Evolutionary conservation across 2,797 vertebrate species (phyloP).

Genomic region (Notolabrus celidotus): DNA sequence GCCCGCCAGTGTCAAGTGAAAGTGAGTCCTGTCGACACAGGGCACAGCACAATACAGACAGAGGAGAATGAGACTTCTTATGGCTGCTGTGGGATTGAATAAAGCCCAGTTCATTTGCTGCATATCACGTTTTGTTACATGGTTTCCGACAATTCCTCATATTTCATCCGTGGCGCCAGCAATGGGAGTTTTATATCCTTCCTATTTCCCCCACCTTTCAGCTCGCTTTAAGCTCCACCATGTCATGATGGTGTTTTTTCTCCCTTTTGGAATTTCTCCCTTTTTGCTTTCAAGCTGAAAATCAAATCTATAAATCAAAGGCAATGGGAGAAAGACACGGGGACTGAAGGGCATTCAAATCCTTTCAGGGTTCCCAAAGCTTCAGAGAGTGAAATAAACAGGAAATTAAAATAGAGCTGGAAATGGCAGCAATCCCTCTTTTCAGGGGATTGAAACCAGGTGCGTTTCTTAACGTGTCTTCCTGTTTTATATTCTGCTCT

Average conservation of each 20-base stretch:
- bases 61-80: constrained; percentile 69
- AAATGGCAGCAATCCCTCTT: constrained; percentile 75
- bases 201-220: constrained; percentile 76
- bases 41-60: constrained; percentile 69
- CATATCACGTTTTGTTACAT: constrained; percentile 79
- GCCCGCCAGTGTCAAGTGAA: constrained; percentile 66
- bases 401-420: constrained; percentile 80
- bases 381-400: constrained; percentile 79
- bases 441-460: constrained; percentile 69
- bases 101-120: constrained; percentile 80
- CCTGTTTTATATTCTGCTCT: constrained; percentile 69
- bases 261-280: constrained; percentile 66
- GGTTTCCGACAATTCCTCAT: constrained; percentile 77
- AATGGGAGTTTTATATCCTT: constrained; percentile 77
- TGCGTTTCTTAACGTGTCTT: constrained; percentile 61
- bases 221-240: constrained; percentile 76
- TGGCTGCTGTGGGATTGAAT: constrained; percentile 78
- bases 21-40: constrained; percentile 69
- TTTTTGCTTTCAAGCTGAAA: constrained; percentile 77
- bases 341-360: constrained; percentile 81
- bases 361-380: constrained; percentile 75
- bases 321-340: constrained; percentile 74
- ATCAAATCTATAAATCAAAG: constrained; percentile 85
- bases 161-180: constrained; percentile 71
- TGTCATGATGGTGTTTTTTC: constrained; percentile 63